Evolutionary conservation across 2,113 vertebrate genomes (phyloP).

Genomic region (Eubucco bourcierii): DNA sequence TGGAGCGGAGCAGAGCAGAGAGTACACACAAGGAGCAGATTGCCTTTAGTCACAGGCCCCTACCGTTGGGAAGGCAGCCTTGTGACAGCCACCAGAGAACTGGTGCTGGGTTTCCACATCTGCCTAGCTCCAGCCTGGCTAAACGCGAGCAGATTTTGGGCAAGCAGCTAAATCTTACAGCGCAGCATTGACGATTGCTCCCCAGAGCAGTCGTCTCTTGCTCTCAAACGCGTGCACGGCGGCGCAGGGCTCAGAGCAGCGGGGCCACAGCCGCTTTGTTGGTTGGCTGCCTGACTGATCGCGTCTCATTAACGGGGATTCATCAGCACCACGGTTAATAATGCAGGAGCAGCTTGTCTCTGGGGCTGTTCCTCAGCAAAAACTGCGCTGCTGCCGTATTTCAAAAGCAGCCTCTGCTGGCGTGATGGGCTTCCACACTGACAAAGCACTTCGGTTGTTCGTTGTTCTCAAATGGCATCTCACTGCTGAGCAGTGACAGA

Average conservation of each 20-base stretch:
- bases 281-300: neutral
- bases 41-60: neutral
- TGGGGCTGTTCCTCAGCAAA: conserved; percentile 57
- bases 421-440: conserved; percentile 12
- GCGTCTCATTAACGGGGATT: conserved; percentile 58
- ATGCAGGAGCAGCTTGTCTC: conserved; percentile 63
- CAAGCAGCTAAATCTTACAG: neutral
- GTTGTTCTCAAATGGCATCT: neutral
- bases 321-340: conserved; percentile 60
- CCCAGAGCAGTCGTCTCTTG: neutral
- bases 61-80: neutral
- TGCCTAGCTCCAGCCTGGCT: conserved; percentile 8
- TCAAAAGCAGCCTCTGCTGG: conserved; percentile 28
- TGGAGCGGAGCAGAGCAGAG: neutral
- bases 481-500: neutral
- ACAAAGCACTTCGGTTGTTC: conserved; percentile 46
- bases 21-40: neutral
- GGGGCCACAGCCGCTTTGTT: neutral
- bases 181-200: neutral
- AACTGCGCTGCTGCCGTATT: conserved; percentile 3
- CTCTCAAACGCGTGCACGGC: neutral
- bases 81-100: neutral
- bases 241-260: neutral
- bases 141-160: neutral
- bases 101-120: neutral